phyloP scores from a whole-genome alignment of 1,140 invertebrate species.

The Ostrea denselamellosa region DNA sequence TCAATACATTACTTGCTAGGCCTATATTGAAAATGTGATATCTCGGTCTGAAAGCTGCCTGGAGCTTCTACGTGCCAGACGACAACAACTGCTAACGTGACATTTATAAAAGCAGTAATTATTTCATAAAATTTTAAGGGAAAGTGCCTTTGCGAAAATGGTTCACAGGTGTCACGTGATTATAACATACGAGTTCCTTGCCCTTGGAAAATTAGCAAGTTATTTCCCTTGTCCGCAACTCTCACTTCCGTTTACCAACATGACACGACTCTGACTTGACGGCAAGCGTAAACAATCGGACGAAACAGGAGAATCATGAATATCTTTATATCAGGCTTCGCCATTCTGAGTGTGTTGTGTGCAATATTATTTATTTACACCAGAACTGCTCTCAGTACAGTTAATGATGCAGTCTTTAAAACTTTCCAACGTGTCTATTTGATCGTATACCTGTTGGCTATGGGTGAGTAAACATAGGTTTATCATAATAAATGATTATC shows the following conservation, averaged over 20 bases:
- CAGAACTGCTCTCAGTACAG: conserved; percentile 63
- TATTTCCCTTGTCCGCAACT: background rate
- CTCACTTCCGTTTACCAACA: background rate
- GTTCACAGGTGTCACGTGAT: too few species aligned
- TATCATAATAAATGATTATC: background rate
- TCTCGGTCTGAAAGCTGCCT: too few species aligned
- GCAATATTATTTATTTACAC: conserved; percentile 75
- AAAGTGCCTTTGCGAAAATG: too few species aligned
- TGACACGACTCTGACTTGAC: background rate
- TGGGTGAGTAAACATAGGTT: conserved; percentile 73
- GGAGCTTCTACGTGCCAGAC: too few species aligned
- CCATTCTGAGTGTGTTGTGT: conserved; percentile 71
- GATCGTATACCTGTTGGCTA: conserved; percentile 83
- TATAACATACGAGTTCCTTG: background rate
- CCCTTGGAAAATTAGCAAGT: background rate
- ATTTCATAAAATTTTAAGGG: too few species aligned
- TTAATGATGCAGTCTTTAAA: conserved; percentile 78
- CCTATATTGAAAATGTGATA: too few species aligned
- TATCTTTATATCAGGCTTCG: conserved; percentile 75
- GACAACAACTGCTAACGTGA: too few species aligned
- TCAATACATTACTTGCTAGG: too few species aligned
- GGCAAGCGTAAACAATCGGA: background rate
- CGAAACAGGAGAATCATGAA: conserved; percentile 63
- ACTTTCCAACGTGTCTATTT: conserved; percentile 84
- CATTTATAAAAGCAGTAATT: too few species aligned